These are phyloP conservation scores for Gymnosoma rotundatum DNA, from an alignment of 2,888 invertebrate genomes.

Conservation along the genomic window DNA sequence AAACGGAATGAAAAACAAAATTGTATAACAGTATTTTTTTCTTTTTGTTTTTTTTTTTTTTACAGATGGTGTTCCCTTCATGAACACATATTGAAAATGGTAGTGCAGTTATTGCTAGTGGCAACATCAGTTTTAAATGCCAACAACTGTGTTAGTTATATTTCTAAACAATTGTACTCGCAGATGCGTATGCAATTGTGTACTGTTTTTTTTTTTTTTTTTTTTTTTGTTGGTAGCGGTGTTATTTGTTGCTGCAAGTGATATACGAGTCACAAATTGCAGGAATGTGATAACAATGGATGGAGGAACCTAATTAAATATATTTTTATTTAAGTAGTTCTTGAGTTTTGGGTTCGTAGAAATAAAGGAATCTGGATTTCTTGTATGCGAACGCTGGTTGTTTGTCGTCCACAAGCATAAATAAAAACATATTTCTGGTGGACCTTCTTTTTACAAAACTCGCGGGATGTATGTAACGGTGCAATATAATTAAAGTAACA, in stretches of 20 bases:
- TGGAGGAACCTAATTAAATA: not conserved
- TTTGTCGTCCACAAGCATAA: no score
- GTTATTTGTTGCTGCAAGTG: conserved; percentile 37
- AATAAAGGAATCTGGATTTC: no score
- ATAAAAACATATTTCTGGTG: no score
- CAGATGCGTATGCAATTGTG: not conserved
- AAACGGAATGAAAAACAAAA: not conserved
- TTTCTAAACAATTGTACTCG: conserved; percentile 6
- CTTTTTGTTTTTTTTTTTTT: not conserved
- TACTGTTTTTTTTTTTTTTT: not conserved
- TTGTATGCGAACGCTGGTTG: no score
- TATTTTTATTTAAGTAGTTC: no score
- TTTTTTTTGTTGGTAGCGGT: not conserved
- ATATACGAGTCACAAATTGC: conserved; percentile 55
- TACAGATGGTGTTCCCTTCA: conserved; percentile 21
- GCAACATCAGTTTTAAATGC: conserved; percentile 35
- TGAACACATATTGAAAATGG: not conserved
- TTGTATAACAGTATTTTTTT: not conserved
- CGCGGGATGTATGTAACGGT: no score
- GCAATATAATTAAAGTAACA: no score
- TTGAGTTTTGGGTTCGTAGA: no score
- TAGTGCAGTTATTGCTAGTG: conserved; percentile 18
- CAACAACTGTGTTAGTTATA: conserved; percentile 36
- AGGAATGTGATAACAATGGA: conserved; percentile 44
- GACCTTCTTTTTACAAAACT: no score